phyloP scores from a whole-genome alignment of 1,140 invertebrate genomes.

The Dinoponera quadriceps region DNA sequence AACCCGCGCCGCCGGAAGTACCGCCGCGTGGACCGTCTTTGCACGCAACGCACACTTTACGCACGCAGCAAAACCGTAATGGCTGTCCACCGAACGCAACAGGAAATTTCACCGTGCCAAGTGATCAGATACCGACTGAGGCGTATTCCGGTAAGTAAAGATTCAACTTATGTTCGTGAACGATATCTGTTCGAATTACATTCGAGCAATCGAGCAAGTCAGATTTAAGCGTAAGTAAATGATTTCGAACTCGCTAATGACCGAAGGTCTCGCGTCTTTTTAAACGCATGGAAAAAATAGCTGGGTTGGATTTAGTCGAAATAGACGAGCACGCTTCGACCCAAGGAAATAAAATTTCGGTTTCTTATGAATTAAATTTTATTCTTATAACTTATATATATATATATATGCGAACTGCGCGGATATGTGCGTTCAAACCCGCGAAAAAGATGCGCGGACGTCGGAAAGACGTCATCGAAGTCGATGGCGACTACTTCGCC shows the following conservation, averaged over 20 bases:
- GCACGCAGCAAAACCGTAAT: constrained; percentile 78
- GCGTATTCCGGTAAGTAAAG: constrained; percentile 77
- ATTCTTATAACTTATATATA: no score
- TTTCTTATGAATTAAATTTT: no score
- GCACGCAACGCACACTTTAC: constrained; percentile 84
- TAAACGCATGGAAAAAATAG: no score
- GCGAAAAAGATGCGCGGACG: no score
- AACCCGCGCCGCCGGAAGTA: constrained; percentile 91
- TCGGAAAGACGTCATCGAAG: no score
- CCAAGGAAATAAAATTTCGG: no score
- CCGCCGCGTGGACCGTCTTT: constrained; percentile 90
- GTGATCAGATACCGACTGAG: constrained; percentile 77
- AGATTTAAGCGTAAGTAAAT: not conserved
- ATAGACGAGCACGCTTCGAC: no score
- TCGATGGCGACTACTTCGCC: no score
- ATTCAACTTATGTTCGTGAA: not conserved
- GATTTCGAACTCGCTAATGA: not conserved
- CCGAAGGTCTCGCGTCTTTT: no score
- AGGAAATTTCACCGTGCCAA: constrained; percentile 73
- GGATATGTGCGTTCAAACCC: no score
- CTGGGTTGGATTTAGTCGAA: no score
- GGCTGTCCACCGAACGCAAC: constrained; percentile 77
- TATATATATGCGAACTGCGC: no score
- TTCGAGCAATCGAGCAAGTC: not conserved
- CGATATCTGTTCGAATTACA: not conserved